Conservation (phyloP, 2,797 vertebrate genomes). For the Delichon dasypus region DNA sequence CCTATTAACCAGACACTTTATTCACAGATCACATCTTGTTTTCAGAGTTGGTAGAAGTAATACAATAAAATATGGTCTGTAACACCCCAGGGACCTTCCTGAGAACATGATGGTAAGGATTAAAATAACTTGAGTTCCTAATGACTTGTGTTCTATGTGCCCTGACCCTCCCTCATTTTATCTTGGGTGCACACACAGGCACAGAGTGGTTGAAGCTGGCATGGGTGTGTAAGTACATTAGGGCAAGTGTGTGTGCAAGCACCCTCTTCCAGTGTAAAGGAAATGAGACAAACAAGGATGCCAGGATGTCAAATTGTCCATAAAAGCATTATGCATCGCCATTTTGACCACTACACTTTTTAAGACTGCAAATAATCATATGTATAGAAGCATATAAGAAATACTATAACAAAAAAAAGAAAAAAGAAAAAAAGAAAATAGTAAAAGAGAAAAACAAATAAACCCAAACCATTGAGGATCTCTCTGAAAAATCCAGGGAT, state of each 20-base stretch:
- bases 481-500: neutral
- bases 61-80: neutral
- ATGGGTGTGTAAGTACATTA: neutral
- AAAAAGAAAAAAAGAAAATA: too few species aligned
- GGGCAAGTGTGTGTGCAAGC: neutral
- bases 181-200: neutral
- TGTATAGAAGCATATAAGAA: neutral
- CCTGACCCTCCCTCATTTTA: neutral
- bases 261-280: neutral
- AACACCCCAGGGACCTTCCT: neutral
- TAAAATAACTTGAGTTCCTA: neutral
- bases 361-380: neutral
- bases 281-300: neutral
- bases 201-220: neutral
- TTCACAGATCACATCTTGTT: neutral
- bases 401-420: neutral
- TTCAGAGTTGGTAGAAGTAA: neutral
- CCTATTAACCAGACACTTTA: neutral
- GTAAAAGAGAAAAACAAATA: too few species aligned
- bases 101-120: neutral
- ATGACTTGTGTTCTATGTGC: neutral
- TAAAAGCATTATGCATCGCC: neutral
- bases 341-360: neutral
- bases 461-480: rapidly evolving
- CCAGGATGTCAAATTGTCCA: neutral